Base-by-base conservation (phyloP, 1,140 invertebrate species). In the Tenebrio molitor region DNA sequence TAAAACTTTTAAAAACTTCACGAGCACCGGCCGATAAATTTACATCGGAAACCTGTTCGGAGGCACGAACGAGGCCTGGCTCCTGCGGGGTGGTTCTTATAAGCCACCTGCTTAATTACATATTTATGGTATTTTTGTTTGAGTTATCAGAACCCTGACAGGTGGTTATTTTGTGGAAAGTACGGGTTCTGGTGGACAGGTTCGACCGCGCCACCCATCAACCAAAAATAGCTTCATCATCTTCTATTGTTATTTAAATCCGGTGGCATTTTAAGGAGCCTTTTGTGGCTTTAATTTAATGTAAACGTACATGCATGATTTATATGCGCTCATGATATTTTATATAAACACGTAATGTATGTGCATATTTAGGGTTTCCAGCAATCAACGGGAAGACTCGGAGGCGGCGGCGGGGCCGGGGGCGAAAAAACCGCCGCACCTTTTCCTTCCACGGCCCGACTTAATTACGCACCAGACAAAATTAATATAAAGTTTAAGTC, bases 1-100 rank as follows among this genome's bases (percentile, higher is more conserved):
- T 66, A 66, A 66, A 65, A 66, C 10, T 66, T 66, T 66, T 66
- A 65, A 66, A 66, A 39, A 65, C 64, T 66, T 66, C 36, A 66
- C 36, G 42, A 66, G 21, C 42, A 42, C 21, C 64, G 12, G 64
- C 36, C 36, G 23, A 66, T 42, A 66, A 66, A 66, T 66, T 66
- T 42, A 66, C 34, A 66, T 66, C 42, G 64, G 36, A 42, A 66
- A 66, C 36, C 64, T 66, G 64, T 66, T 66, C 64, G 23, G 39
- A 66, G 42, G 64, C 64, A 66, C 44, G 64, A 16, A 66, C 44
- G 34, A 65, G 21, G 17, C 36, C 36, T 42, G 42, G 17, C n/a
- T 8, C n/a, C n/a, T n/a, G n/a, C n/a, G 14, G 36, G 15, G 19
- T 17, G 21, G 44, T 42, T 41, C 17, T 66, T 42, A n/a, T 21